Percentiles rank a stretch among this genome's conserved stretches.
phyloP scores from a whole-genome alignment of 2,888 invertebrate species.

The Drosophila pseudotakahashii region DNA sequence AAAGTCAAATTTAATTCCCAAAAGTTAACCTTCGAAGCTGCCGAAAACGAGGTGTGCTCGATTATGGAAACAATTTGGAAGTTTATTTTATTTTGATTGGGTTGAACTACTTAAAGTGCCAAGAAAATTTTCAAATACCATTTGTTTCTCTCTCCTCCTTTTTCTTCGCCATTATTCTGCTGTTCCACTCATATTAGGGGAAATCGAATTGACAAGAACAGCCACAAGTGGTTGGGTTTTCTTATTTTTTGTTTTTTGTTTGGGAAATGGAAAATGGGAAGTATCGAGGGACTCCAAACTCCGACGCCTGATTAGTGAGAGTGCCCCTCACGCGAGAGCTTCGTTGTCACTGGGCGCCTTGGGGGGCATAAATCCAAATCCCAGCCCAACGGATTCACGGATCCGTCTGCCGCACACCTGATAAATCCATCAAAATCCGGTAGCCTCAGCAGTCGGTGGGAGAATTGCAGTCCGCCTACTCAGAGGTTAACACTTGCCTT shows the following conservation, averaged over 20 bases:
- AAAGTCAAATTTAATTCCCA: constrained; percentile 26
- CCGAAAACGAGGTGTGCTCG: constrained; percentile 11
- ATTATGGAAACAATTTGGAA: constrained; percentile 37
- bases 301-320: constrained; percentile 30
- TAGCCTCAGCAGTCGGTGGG: constrained; percentile 19
- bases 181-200: constrained; percentile 18
- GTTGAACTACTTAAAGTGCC: constrained; percentile 68
- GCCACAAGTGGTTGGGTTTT: constrained; percentile 53
- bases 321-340: constrained; percentile 17
- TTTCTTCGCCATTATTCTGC: constrained; percentile 26
- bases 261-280: background rate
- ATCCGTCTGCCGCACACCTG: constrained; percentile 27
- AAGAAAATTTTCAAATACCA: constrained; percentile 54
- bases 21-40: background rate
- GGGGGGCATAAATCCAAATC: constrained; percentile 9
- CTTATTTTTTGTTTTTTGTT: too few species aligned
- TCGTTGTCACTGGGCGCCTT: constrained; percentile 3
- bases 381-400: background rate
- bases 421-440: constrained; percentile 41
- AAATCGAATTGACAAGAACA: constrained; percentile 75
- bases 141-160: constrained; percentile 42
- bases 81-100: constrained; percentile 9
- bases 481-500: background rate
- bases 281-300: constrained; percentile 22
- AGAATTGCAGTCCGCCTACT: background rate